Evolutionary conservation across 2,113 vertebrate genomes (phyloP), one percentile per base, ranked within the genome.

Genomic region (Lepus timidus): DNA sequence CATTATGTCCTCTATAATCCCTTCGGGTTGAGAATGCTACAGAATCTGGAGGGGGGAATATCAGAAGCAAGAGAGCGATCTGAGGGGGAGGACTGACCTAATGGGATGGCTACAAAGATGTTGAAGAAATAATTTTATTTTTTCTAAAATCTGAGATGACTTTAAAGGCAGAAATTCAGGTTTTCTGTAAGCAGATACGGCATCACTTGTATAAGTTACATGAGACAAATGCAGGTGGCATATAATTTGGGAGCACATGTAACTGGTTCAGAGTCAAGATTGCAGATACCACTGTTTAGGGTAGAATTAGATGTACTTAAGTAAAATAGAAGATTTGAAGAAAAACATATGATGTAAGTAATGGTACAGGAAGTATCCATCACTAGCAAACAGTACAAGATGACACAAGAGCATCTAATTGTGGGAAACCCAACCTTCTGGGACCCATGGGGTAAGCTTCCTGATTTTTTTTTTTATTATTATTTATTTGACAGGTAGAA

Each of bases 1-100:
- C 83, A 96, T 95, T 88, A 88, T 68, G 88, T 88, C 85, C 93
- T 91, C 70, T 78, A 95, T 93, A 76, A 86, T 82, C 94, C 92
- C 96, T 88, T 5, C 89, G 90, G 68, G 65, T 97, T 96, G 39
- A 61, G 25, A 82, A 88, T 90, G 76, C 95, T 96, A 68, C 17
- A 67, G 51, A 84, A 39, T 68, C 39, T 17, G 12, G 31, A 75
- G 52, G 71, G 4, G 16, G 0, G 33, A 58, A 13, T 0, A 58
- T n/a, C 1, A 62, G 51, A 51, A 27, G 27, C 22, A 13, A 27
- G 58, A 7, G 51, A 71, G 31, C 19, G 52, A 64, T 52, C 58
- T 39, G 71, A 80, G 89, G 2, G 13, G 67, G 79, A 33, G 7
- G 14, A 74, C 78, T 88, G 85, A 85, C 78, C 90, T 85, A 88